Conservation (phyloP, 2,888 invertebrate species). For the Apamea monoglypha region DNA sequence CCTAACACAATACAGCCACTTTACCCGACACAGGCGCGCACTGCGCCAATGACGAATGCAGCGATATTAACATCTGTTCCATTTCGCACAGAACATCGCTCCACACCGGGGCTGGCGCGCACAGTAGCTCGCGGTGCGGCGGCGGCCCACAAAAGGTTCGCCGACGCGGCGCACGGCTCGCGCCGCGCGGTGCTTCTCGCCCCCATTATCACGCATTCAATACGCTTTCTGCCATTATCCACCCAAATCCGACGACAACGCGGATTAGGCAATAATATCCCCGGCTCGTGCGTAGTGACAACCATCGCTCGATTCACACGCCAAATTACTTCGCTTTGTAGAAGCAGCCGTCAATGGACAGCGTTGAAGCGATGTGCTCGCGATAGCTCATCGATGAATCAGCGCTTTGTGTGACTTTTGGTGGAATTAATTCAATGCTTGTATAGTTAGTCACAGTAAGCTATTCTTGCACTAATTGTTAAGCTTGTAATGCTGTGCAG, state of each 20-base stretch:
- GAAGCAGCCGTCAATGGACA: slow-evolving; percentile 25
- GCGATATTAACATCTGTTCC: neutral
- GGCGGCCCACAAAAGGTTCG: slow-evolving; percentile 33
- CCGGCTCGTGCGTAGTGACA: neutral
- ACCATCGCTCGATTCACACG: slow-evolving; percentile 25
- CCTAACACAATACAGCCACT: neutral
- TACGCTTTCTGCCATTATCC: slow-evolving; percentile 42
- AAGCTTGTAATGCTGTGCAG: neutral
- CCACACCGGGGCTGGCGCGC: neutral
- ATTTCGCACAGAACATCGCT: slow-evolving; percentile 4
- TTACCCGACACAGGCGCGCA: neutral
- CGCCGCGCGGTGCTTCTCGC: neutral
- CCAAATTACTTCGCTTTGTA: slow-evolving; percentile 2
- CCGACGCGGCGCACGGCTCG: slow-evolving; percentile 6
- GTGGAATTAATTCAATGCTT: slow-evolving; percentile 37
- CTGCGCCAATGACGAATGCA: neutral
- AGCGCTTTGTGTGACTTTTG: slow-evolving; percentile 24
- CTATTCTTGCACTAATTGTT: slow-evolving; percentile 5
- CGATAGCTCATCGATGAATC: slow-evolving; percentile 5
- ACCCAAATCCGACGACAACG: slow-evolving; percentile 24
- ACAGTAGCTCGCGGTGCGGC: neutral
- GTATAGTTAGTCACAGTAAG: slow-evolving; percentile 17
- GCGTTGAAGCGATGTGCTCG: slow-evolving; percentile 7
- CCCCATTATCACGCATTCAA: slow-evolving; percentile 43
- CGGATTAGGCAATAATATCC: slow-evolving; percentile 26